These are phyloP conservation scores for Platerodrilus igneus DNA, from an alignment of 2,888 invertebrate genomes.

Conservation along the genomic window DNA sequence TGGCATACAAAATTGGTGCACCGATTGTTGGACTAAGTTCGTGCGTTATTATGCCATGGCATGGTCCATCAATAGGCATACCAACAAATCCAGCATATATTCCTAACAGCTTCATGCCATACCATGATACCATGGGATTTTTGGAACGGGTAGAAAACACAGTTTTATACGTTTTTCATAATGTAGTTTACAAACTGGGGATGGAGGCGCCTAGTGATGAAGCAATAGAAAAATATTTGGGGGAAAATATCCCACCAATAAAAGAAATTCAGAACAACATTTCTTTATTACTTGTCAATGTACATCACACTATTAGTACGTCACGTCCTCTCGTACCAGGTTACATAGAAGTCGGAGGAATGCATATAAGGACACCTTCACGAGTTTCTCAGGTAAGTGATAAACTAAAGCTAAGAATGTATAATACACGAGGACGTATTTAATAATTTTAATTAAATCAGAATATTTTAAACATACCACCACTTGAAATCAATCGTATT, in stretches of 20 bases:
- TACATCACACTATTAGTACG: slow-evolving; percentile 47
- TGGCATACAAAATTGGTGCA: slow-evolving; percentile 58
- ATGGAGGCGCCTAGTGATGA: slow-evolving; percentile 22
- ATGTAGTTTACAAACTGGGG: slow-evolving; percentile 12
- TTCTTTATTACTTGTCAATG: slow-evolving; percentile 49
- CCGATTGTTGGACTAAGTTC: slow-evolving; percentile 57
- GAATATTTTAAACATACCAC: too few species aligned
- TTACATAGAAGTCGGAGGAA: slow-evolving; percentile 52
- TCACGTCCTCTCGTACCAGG: slow-evolving; percentile 48
- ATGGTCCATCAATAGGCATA: slow-evolving; percentile 51
- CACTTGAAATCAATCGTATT: too few species aligned
- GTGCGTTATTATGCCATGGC: slow-evolving; percentile 51
- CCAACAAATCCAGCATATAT: slow-evolving; percentile 49
- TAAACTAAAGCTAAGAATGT: too few species aligned
- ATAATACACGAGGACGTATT: too few species aligned
- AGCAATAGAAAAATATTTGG: slow-evolving; percentile 39
- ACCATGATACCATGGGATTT: slow-evolving; percentile 34
- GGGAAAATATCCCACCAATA: slow-evolving; percentile 48
- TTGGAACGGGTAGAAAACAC: slow-evolving; percentile 30
- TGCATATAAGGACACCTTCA: slow-evolving; percentile 47
- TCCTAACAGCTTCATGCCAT: slow-evolving; percentile 45
- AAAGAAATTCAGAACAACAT: slow-evolving; percentile 47
- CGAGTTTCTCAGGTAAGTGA: slow-evolving; percentile 30
- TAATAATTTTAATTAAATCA: too few species aligned
- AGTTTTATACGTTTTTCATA: not conserved